A percentile compares a stretch with the other conserved stretches of the same genome.
phyloP scores from a whole-genome alignment of 2,888 invertebrate genomes.

The Graphium colonna region DNA sequence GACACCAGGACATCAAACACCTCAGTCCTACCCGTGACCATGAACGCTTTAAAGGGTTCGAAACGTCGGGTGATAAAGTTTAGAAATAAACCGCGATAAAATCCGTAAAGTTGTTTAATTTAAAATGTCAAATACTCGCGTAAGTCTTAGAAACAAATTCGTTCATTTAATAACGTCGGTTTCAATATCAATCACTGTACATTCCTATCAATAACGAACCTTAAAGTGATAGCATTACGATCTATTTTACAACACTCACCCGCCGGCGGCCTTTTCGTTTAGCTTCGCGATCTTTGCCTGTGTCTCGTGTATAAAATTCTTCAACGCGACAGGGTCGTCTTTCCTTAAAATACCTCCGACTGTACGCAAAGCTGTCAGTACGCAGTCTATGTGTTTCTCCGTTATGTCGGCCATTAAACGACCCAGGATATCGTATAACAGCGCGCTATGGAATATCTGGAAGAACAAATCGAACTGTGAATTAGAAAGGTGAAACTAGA shows the following conservation, averaged over 20 bases:
- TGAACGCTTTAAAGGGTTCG: no score
- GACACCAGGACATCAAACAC: no score
- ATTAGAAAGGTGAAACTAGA: not conserved
- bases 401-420: slow-evolving; percentile 80
- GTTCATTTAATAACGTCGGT: no score
- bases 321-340: slow-evolving; percentile 90
- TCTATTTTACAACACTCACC: slow-evolving; percentile 40
- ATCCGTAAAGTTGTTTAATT: no score
- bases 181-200: not conserved
- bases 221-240: not conserved
- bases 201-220: no score
- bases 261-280: slow-evolving; percentile 45
- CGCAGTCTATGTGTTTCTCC: slow-evolving; percentile 92
- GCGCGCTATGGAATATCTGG: slow-evolving; percentile 87
- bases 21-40: no score
- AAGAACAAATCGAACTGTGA: slow-evolving; percentile 25
- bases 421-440: slow-evolving; percentile 90
- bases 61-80: no score
- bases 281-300: slow-evolving; percentile 79
- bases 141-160: no score
- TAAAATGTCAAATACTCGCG: no score
- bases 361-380: slow-evolving; percentile 86
- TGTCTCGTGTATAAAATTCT: slow-evolving; percentile 84
- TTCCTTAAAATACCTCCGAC: slow-evolving; percentile 93
- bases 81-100: no score